Evolutionary conservation across 2,888 invertebrate species (phyloP).

Genomic region (Mimumesa dahlbomi): DNA sequence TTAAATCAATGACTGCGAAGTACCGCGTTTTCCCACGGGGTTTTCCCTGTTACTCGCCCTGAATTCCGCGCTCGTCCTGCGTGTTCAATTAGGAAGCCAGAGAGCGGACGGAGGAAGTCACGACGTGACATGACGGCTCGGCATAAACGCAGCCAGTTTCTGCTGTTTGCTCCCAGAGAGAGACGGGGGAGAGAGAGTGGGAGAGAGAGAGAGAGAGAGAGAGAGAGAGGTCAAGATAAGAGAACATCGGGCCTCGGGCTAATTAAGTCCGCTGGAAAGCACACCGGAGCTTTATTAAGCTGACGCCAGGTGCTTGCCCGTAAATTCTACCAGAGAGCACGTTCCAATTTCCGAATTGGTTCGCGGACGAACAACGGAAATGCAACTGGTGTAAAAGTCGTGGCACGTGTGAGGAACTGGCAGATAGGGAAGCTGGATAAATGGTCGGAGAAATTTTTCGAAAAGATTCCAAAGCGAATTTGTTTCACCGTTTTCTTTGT

Average conservation of each 20-base stretch:
- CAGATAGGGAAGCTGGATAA: too few species aligned
- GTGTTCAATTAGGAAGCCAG: constrained; percentile 52
- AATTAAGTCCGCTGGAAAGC: constrained; percentile 2
- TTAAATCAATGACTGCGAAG: too few species aligned
- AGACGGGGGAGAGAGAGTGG: constrained; percentile 3
- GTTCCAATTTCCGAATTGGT: constrained; percentile 65
- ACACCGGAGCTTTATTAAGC: constrained; percentile 69
- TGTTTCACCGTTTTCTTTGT: too few species aligned
- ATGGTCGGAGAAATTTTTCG: too few species aligned
- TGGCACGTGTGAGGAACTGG: neutral
- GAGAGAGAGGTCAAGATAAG: neutral
- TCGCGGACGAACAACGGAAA: constrained; percentile 41
- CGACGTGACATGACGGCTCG: constrained; percentile 39
- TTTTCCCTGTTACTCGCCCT: too few species aligned
- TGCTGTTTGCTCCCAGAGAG: constrained; percentile 19
- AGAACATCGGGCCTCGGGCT: neutral
- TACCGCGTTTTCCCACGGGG: too few species aligned
- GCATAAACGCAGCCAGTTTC: constrained; percentile 40
- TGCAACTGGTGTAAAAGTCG: constrained; percentile 56
- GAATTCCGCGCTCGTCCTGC: constrained; percentile 8
- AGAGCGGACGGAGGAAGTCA: constrained; percentile 29
- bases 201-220: neutral
- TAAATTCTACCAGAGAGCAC: constrained; percentile 61
- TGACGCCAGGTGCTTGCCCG: constrained; percentile 63
- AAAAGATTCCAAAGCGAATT: too few species aligned